Conservation (phyloP, 1,140 invertebrate species). For the Cydia fagiglandana region DNA sequence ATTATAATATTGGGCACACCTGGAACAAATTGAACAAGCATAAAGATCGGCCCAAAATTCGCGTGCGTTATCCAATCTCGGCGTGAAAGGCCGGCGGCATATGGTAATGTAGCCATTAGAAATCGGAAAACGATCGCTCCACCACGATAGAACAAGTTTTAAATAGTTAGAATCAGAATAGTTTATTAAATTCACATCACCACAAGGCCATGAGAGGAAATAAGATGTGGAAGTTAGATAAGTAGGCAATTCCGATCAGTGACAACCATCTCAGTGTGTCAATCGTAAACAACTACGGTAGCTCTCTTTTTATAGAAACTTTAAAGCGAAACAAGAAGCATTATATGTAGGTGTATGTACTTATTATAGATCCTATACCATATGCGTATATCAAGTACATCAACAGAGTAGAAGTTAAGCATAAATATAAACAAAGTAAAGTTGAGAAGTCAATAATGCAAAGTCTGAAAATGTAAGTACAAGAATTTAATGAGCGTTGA, state of each 20-base stretch:
- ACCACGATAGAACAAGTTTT: constrained; percentile 35
- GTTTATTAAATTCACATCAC: constrained; percentile 15
- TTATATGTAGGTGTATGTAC: too few species aligned
- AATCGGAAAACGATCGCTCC: constrained; percentile 57
- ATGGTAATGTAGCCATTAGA: constrained; percentile 70
- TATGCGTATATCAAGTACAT: neutral
- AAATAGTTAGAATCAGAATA: neutral
- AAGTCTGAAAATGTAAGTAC: neutral
- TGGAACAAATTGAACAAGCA: constrained; percentile 10
- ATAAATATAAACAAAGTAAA: neutral
- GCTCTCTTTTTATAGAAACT: constrained; percentile 5
- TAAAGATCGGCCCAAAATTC: constrained; percentile 40
- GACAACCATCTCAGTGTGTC: constrained; percentile 12
- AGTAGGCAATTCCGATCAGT: constrained; percentile 10
- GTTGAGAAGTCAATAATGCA: too few species aligned
- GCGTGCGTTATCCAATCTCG: constrained; percentile 54
- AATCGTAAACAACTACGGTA: constrained; percentile 10
- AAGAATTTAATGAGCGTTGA: neutral
- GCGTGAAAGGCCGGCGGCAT: constrained; percentile 63
- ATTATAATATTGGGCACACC: neutral
- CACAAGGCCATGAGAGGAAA: constrained; percentile 14
- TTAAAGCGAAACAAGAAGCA: neutral
- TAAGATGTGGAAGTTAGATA: constrained; percentile 5
- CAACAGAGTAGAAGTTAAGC: neutral
- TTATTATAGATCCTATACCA: neutral